Evolutionary conservation across 2,888 invertebrate species (phyloP).

Genomic region (Andrena fulva): DNA sequence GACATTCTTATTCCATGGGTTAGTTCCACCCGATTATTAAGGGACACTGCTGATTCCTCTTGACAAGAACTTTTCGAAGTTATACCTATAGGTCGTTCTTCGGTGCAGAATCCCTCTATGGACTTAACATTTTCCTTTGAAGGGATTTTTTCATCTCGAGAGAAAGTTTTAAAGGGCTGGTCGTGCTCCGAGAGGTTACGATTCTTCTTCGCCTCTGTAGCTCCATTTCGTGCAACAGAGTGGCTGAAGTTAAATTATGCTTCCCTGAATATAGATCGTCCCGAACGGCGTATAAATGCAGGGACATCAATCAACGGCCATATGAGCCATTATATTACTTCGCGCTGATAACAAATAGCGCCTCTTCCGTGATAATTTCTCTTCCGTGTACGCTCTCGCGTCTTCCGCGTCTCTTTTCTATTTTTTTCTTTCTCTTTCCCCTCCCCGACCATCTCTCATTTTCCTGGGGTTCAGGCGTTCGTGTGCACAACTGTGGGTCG

Average conservation of each 20-base stretch:
- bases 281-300: conserved; percentile 55
- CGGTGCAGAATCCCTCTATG: neutral
- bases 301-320: conserved; percentile 62
- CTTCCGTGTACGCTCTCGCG: conserved; percentile 52
- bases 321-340: conserved; percentile 63
- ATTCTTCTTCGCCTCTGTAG: neutral
- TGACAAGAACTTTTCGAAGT: neutral
- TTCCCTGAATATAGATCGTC: conserved; percentile 39
- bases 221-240: neutral
- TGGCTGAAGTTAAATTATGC: conserved; percentile 19
- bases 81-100: neutral
- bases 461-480: conserved; percentile 5
- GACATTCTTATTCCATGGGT: too few relatives aligned
- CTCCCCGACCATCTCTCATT: conserved; percentile 10
- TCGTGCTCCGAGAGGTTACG: neutral
- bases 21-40: too few relatives aligned
- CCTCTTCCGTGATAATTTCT: conserved; percentile 62
- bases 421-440: neutral
- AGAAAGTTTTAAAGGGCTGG: neutral
- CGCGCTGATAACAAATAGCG: conserved; percentile 64
- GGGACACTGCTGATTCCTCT: too few relatives aligned
- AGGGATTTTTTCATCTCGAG: neutral
- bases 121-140: conserved; percentile 4
- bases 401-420: conserved; percentile 20
- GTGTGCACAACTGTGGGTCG: conserved; percentile 23